Evolutionary conservation across 2,113 vertebrate genomes (phyloP).

Genomic region (Solea senegalensis): DNA sequence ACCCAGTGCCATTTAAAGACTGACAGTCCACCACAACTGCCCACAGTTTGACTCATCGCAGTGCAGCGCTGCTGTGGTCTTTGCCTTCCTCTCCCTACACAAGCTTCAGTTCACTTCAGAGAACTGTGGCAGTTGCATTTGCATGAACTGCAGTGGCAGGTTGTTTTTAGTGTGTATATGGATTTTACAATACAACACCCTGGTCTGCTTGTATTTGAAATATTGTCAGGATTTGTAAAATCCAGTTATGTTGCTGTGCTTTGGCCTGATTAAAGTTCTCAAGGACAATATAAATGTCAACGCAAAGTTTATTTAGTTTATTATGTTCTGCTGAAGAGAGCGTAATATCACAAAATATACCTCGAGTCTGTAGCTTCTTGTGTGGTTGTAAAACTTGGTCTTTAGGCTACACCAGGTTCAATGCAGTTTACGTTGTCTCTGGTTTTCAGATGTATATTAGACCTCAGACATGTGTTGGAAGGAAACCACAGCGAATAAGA

Average conservation of each 20-base stretch:
- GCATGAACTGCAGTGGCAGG: slow-evolving; percentile 45
- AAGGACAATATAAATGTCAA: neutral
- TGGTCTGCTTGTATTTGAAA: slow-evolving; percentile 1
- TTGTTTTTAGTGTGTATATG: slow-evolving; percentile 39
- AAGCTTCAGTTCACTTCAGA: slow-evolving; percentile 38
- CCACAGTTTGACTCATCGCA: slow-evolving; percentile 38
- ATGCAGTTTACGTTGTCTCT: neutral
- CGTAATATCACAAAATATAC: neutral
- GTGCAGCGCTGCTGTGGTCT: slow-evolving; percentile 11
- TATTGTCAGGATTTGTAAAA: no score
- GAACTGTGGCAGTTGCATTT: slow-evolving; percentile 64
- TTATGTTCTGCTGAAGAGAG: neutral
- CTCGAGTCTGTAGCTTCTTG: neutral
- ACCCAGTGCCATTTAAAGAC: slow-evolving; percentile 40
- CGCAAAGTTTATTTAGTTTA: neutral
- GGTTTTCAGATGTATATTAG: neutral
- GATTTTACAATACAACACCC: slow-evolving; percentile 31
- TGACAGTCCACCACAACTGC: slow-evolving; percentile 13
- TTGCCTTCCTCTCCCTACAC: slow-evolving; percentile 18
- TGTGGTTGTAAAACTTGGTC: neutral
- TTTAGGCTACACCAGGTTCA: neutral
- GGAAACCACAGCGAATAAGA: neutral
- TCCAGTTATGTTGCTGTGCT: no score
- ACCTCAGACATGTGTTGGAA: no score
- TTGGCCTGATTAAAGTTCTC: no score